phyloP scores from a whole-genome alignment of 2,113 vertebrate species.

The Raja brachyura region DNA sequence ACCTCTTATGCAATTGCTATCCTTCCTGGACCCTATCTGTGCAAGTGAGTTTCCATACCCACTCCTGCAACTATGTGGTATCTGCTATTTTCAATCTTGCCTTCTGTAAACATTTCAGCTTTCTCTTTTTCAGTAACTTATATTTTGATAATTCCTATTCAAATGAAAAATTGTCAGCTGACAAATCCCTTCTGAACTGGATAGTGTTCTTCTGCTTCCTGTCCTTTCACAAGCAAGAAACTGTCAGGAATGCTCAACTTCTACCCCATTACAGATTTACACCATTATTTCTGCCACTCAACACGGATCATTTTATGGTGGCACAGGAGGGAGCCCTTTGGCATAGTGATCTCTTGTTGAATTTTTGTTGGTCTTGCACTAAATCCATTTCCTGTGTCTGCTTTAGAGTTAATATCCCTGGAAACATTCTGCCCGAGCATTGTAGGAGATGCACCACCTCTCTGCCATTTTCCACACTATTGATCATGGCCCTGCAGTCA shows the following conservation, averaged over 20 bases:
- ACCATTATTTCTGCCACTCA: background rate
- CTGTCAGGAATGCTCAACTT: background rate
- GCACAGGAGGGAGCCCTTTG: too few species aligned
- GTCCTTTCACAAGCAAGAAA: background rate
- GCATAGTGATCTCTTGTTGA: too few species aligned
- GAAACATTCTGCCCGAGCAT: background rate
- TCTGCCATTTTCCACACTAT: background rate
- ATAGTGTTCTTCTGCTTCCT: background rate
- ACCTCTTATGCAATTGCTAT: background rate
- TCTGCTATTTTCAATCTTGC: background rate
- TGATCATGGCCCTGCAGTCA: background rate
- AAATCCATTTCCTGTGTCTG: background rate
- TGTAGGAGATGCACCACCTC: background rate
- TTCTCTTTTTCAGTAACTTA: background rate
- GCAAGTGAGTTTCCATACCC: background rate
- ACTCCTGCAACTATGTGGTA: background rate
- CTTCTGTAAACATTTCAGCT: background rate
- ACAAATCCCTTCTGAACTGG: background rate
- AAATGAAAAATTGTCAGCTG: background rate
- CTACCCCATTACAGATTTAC: background rate
- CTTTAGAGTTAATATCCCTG: background rate
- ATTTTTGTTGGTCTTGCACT: background rate
- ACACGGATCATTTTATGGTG: too few species aligned
- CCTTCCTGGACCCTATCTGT: background rate
- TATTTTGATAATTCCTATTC: background rate